Conservation (phyloP, 2,888 invertebrate species). For the Cerceris rybyensis region DNA sequence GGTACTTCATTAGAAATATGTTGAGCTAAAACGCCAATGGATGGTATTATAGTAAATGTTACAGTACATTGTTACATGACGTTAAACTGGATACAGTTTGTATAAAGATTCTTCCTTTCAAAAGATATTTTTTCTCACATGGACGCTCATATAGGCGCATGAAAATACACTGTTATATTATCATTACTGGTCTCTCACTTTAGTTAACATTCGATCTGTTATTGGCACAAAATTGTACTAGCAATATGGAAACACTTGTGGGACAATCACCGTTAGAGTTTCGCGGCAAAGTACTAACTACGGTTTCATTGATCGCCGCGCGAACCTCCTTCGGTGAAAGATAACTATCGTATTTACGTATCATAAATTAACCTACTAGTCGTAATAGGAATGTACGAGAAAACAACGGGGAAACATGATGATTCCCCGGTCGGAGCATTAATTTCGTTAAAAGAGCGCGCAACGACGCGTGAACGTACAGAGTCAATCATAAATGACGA, state of each 20-base stretch:
- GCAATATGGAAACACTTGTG: conserved; percentile 70
- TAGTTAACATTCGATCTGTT: conserved; percentile 67
- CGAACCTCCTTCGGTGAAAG: conserved; percentile 4
- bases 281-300: not conserved
- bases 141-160: conserved; percentile 10
- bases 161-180: conserved; percentile 50
- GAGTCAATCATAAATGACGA: too few species aligned
- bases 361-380: conserved; percentile 64
- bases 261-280: conserved; percentile 39
- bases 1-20: too few species aligned
- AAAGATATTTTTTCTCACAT: conserved; percentile 39
- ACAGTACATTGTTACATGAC: too few species aligned
- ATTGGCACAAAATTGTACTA: conserved; percentile 81
- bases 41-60: too few species aligned
- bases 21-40: too few species aligned
- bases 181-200: conserved; percentile 53
- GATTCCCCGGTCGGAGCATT: conserved; percentile 21
- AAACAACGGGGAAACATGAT: conserved; percentile 18
- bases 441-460: conserved; percentile 36
- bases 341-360: conserved; percentile 57
- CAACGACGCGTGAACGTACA: not conserved
- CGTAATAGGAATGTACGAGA: conserved; percentile 65
- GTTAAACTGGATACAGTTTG: not conserved
- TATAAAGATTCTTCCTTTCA: not conserved
- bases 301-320: not conserved